Conservation (phyloP, 2,797 vertebrate species). For the Eulemur mongoz region DNA sequence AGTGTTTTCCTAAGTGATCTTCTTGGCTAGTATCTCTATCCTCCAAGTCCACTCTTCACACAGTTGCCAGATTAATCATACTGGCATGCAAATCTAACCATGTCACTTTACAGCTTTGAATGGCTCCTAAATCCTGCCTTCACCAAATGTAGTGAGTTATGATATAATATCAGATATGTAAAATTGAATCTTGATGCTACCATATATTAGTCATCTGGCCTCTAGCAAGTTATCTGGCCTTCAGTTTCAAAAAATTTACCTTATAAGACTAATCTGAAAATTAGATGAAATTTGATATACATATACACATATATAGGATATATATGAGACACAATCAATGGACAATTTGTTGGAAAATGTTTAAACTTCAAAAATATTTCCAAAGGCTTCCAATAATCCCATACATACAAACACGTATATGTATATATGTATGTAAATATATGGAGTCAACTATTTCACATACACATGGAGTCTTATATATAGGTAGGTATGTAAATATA, state of each 20-base stretch:
- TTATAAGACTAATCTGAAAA: not conserved
- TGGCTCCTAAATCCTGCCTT: not conserved
- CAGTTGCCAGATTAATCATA: not conserved
- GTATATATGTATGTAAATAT: not conserved
- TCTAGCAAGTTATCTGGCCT: not conserved
- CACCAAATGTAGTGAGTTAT: not conserved
- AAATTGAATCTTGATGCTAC: not conserved
- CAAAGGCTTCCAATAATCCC: not conserved
- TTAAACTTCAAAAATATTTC: not conserved
- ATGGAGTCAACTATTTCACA: not conserved
- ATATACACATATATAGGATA: too few species aligned
- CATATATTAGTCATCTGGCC: not conserved
- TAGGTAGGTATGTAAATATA: too few species aligned
- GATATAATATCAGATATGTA: not conserved
- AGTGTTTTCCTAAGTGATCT: not conserved
- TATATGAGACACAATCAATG: not conserved
- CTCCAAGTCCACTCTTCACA: not conserved
- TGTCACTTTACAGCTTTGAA: not conserved
- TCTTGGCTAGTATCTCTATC: not conserved
- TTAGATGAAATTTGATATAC: not conserved
- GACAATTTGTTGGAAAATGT: not conserved
- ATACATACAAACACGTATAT: not conserved
- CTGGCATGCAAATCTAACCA: not conserved
- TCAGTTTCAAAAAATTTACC: not conserved
- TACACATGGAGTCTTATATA: not conserved